Base-by-base conservation (phyloP, 2,113 vertebrate species). In the Entomyzon cyanotis region DNA sequence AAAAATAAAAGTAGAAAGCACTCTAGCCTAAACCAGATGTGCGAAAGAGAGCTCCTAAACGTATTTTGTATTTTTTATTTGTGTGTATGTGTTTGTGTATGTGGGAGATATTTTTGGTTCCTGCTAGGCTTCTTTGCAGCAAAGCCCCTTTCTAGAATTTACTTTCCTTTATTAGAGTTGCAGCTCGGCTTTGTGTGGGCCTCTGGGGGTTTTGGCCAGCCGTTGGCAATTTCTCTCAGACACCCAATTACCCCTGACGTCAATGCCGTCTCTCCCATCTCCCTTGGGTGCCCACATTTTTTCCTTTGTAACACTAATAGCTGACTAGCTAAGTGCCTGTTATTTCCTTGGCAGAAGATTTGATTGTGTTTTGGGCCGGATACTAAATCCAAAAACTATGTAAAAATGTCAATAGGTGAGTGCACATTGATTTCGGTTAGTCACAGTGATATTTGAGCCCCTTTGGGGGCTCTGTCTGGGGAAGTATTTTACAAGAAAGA, bases 181-280 rank as follows among this genome's bases (percentile, higher is more conserved):
- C 98, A 98, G 98, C 98, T 98, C 97, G 90, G 98, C 98, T 98
- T 97, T 97, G 98, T 97, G 97, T 55, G 85, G 97, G 97, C 96
- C 98, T 97, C 96, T 96, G 85, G 98, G 98, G 98, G 98, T 97
- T 97, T 98, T 97, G 99, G 98, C 98, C 98, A 99, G 99, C 98
- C 98, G 97, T 98, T 98, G 99, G 99, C 98, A 99, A 98, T 98
- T 98, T 98, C 98, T 99, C 99, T 98, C 98, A 98, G 98, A 99
- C 99, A 98, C 99, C 98, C 98, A 98, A 98, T 98, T 98, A 98
- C 98, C 98, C 98, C 98, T 99, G 99, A 99, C 99, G 98, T 99
- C 99, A 99, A 98, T 97, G 98, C 98, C 97, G 98, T 99, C 98
- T 97, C 97, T 98, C 98, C 98, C 98, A 96, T 98, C 98, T 99